A percentile compares a stretch with the other conserved stretches of the same genome.
phyloP scores from a whole-genome alignment of 2,113 vertebrate genomes.

The Melanostigma gelatinosum region DNA sequence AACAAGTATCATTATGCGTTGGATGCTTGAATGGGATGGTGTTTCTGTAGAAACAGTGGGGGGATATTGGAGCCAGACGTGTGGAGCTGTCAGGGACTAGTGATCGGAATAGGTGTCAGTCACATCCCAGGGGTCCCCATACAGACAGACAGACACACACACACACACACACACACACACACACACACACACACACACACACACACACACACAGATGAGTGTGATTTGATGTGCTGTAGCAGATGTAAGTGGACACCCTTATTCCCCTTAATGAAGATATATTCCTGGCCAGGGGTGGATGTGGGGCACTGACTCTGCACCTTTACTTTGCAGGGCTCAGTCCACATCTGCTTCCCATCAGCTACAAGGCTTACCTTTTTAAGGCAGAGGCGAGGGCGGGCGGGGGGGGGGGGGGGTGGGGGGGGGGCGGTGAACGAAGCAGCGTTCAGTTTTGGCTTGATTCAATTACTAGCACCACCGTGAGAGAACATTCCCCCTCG shows the following conservation, averaged over 20 bases:
- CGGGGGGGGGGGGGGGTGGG: constrained; percentile 49
- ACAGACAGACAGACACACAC: constrained; percentile 47
- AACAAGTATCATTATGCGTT: constrained; percentile 69
- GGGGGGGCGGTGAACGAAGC: constrained; percentile 48
- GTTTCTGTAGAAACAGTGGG: constrained; percentile 76
- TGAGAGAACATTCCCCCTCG: constrained; percentile 85
- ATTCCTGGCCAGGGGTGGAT: constrained; percentile 82
- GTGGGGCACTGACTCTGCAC: constrained; percentile 82
- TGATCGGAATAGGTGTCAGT: constrained; percentile 83
- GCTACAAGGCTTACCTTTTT: constrained; percentile 84
- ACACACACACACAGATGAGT: constrained; percentile 72
- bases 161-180: constrained; percentile 48
- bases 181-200: constrained; percentile 46
- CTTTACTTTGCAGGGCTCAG: constrained; percentile 78
- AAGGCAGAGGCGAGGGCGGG: constrained; percentile 67
- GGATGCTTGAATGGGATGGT: constrained; percentile 74
- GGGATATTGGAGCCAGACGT: constrained; percentile 85
- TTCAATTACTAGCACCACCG: constrained; percentile 89
- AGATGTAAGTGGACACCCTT: constrained; percentile 78
- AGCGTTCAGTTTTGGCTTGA: constrained; percentile 86
- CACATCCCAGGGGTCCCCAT: constrained; percentile 70
- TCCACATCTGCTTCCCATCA: constrained; percentile 88
- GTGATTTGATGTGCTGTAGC: constrained; percentile 80
- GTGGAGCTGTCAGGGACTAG: constrained; percentile 78
- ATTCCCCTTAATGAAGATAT: constrained; percentile 83